A percentile compares a stretch with the other conserved stretches of the same genome.
Conservation (phyloP, 2,797 vertebrate species). For the Gymnocypris eckloni region DNA sequence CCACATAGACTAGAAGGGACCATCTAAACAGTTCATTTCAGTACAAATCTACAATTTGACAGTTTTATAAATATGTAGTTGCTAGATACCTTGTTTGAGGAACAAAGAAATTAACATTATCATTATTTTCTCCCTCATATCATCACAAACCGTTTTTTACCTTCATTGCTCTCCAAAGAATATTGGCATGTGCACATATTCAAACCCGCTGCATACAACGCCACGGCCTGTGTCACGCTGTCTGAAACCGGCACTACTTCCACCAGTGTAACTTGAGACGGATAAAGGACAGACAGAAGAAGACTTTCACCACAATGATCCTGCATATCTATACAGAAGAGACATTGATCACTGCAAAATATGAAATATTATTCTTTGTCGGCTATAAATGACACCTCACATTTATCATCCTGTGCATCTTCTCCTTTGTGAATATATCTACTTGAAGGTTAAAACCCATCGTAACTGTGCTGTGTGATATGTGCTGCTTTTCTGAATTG, state of each 20-base stretch:
- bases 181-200: neutral
- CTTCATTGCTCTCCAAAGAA: neutral
- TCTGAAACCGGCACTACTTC: neutral
- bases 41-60: neutral
- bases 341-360: constrained; percentile 20
- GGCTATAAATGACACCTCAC: constrained; percentile 16
- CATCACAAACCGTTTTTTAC: neutral
- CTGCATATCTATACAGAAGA: constrained; percentile 10
- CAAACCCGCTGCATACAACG: neutral
- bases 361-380: constrained; percentile 41
- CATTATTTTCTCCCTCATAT: neutral
- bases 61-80: neutral
- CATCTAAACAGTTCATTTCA: neutral
- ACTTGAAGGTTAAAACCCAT: neutral
- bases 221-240: too few species aligned
- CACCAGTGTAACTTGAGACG: constrained; percentile 1
- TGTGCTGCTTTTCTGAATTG: neutral
- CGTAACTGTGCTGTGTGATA: neutral
- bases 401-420: neutral
- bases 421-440: neutral
- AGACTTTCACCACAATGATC: constrained; percentile 16
- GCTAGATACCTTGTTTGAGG: neutral
- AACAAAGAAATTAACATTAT: neutral
- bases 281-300: neutral
- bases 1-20: neutral